Evolutionary conservation across 2,888 invertebrate species (phyloP).

Genomic region (Cephonodes hylas): DNA sequence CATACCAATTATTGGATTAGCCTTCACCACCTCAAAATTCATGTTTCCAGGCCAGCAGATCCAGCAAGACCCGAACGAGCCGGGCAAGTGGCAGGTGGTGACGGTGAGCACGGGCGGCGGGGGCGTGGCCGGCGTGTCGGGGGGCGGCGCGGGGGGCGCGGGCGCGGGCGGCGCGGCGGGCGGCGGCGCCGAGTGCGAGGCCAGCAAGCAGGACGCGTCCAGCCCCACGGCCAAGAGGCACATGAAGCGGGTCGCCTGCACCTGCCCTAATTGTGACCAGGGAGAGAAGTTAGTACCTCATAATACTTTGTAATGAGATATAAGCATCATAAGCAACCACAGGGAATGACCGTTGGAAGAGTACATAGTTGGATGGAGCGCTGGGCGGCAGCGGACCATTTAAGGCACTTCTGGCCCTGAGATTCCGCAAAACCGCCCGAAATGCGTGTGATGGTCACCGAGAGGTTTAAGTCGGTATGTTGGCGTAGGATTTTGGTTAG

Average conservation of each 20-base stretch:
- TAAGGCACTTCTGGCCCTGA: too few relatives aligned
- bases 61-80: slow-evolving; percentile 91
- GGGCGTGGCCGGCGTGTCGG: slow-evolving; percentile 21
- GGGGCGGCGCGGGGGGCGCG: slow-evolving; percentile 24
- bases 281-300: slow-evolving; percentile 84
- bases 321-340: too few relatives aligned
- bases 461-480: too few relatives aligned
- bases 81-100: slow-evolving; percentile 91
- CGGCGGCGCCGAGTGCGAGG: slow-evolving; percentile 60
- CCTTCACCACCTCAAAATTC: slow-evolving; percentile 11
- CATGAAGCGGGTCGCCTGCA: slow-evolving; percentile 95
- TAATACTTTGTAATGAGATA: too few relatives aligned
- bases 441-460: too few relatives aligned
- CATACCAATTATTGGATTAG: not conserved
- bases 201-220: slow-evolving; percentile 48
- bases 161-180: not conserved
- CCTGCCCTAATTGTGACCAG: slow-evolving; percentile 97
- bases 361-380: too few relatives aligned
- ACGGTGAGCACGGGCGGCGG: slow-evolving; percentile 50
- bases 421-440: too few relatives aligned
- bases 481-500: too few relatives aligned
- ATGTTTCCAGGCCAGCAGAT: slow-evolving; percentile 83
- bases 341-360: too few relatives aligned
- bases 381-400: too few relatives aligned
- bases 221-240: slow-evolving; percentile 71